Base-by-base conservation (phyloP, 1,140 invertebrate species). In the Probaryconus sp. region DNA sequence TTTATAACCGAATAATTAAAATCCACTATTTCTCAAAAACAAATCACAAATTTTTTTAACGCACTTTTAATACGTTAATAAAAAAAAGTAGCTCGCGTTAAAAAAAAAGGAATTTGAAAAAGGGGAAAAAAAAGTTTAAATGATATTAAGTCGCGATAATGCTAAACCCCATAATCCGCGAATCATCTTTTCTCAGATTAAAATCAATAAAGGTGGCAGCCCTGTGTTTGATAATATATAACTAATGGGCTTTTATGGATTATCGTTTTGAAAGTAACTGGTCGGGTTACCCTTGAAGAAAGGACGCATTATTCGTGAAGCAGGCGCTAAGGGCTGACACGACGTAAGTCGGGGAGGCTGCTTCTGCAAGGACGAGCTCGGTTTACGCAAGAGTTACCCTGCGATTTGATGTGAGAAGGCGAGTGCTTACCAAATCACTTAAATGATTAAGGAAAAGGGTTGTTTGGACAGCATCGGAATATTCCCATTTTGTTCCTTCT, bases 401-500 rank as follows among this genome's bases (percentile, higher is more conserved):
- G 75, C 76, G 82, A 83, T 82, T 83, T 78, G 79, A 80, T 76
- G 76, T 70, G 77, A 68, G 78, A 77, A 68, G 76, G 61, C 78
- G 79, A 83, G 81, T 79, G 83, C 82, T 85, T 85, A 83, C 80
- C 77, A 78, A 87, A 86, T 87, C 85, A 86, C 85, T 87, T 85
- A 86, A 87, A 86, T 85, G 83, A 86, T 87, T 86, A 87, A 86
- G 84, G 82, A 83, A 86, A 85, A 86, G 85, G 85, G 84, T 86
- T 87, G 83, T 87, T 87, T 87, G 83, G 83, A 86, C 82, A 85
- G 76, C 80, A 80, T 64, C 67, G 51, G 71, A 67, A 73, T 76
- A 79, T 82, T 77, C 70, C 71, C 78, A 76, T 84, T 85, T 83
- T 74, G 58, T 81, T 79, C 72, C 75, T 81, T 71, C 16, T 11